A percentile compares a stretch with the other conserved stretches of the same genome.
phyloP scores from a whole-genome alignment of 2,888 invertebrate species.

The Drosophila mercatorum region DNA sequence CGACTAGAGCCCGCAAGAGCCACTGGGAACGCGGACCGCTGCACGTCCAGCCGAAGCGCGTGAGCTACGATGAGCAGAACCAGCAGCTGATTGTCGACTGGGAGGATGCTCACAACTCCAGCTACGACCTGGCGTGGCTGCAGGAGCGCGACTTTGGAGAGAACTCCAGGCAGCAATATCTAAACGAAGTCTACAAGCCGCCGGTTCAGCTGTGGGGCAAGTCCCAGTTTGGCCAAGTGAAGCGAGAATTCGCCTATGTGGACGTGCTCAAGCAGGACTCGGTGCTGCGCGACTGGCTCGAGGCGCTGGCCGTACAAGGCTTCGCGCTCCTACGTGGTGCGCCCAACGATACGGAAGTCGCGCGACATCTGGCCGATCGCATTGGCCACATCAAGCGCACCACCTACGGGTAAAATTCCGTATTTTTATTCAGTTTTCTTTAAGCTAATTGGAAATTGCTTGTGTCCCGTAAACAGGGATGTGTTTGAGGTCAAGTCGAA shows the following conservation, averaged over 20 bases:
- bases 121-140: conserved; percentile 87
- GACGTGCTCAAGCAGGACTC: conserved; percentile 85
- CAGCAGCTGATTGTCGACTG: conserved; percentile 85
- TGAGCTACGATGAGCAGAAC: conserved; percentile 45
- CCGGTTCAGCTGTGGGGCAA: conserved; percentile 86
- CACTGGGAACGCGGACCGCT: conserved; percentile 86
- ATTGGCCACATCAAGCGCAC: conserved; percentile 89
- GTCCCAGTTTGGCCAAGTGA: conserved; percentile 85
- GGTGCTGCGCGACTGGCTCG: conserved; percentile 86
- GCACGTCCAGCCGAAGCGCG: conserved; percentile 82
- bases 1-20: conserved; percentile 87
- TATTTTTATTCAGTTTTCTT: not conserved
- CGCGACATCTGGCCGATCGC: conserved; percentile 86
- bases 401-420: conserved; percentile 88
- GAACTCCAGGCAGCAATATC: conserved; percentile 85
- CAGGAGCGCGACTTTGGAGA: conserved; percentile 86
- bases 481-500: conserved; percentile 88
- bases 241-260: conserved; percentile 86
- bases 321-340: conserved; percentile 87
- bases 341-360: conserved; percentile 86
- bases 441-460: not conserved
- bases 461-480: conserved; percentile 82
- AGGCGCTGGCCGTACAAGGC: conserved; percentile 87
- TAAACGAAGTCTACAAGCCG: conserved; percentile 86
- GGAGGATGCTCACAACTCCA: conserved; percentile 87